Conservation (phyloP, 2,888 invertebrate species). For the Ormyrus nitidulus region DNA sequence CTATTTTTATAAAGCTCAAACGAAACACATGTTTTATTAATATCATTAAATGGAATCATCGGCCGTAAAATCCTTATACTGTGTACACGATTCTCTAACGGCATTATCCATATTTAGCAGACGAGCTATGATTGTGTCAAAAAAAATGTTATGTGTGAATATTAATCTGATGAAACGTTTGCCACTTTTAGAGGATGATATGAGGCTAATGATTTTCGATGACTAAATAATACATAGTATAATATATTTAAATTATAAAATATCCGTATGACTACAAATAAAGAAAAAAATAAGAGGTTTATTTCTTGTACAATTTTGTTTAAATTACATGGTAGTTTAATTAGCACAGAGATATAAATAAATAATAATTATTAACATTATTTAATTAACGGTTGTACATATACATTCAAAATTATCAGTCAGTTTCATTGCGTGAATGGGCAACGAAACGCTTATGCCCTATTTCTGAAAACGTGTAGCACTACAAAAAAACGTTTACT, state of each 20-base stretch:
- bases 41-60: too few species aligned
- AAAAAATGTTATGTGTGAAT: too few species aligned
- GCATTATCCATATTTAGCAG: too few species aligned
- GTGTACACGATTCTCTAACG: too few species aligned
- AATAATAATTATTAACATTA: background rate
- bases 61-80: too few species aligned
- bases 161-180: too few species aligned
- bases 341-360: constrained; percentile 19
- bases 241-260: constrained; percentile 22
- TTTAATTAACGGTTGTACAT: constrained; percentile 43
- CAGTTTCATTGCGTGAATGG: constrained; percentile 34
- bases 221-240: background rate
- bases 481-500: background rate
- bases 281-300: constrained; percentile 13
- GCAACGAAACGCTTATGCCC: constrained; percentile 44
- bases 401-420: constrained; percentile 52
- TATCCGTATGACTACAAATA: constrained; percentile 15
- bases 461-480: constrained; percentile 27
- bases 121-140: too few species aligned
- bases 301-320: constrained; percentile 25
- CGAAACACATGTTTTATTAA: too few species aligned
- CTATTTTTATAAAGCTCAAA: too few species aligned
- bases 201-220: too few species aligned
- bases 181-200: too few species aligned
- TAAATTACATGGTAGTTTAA: constrained; percentile 43